phyloP scores from a whole-genome alignment of 2,797 vertebrate species.

The Yasuhikotakia modesta region DNA sequence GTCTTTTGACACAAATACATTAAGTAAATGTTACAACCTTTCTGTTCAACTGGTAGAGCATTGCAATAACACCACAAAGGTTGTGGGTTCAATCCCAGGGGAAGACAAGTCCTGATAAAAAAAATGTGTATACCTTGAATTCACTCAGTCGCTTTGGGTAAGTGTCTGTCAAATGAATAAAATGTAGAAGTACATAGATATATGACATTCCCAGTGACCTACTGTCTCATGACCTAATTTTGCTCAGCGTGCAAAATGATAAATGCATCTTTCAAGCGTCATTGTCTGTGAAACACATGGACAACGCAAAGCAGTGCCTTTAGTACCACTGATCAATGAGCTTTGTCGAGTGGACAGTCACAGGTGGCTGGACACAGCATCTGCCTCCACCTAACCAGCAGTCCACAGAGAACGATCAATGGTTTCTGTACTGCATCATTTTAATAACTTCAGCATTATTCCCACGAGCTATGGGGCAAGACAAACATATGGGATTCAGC shows the following conservation, averaged over 20 bases:
- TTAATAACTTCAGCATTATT: slow-evolving; percentile 85
- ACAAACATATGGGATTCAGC: slow-evolving; percentile 89
- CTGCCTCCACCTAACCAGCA: slow-evolving; percentile 76
- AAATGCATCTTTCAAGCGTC: not conserved
- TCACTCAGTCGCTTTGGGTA: no score
- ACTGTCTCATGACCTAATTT: not conserved
- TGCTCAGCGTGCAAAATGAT: slow-evolving; percentile 7
- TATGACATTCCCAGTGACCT: not conserved
- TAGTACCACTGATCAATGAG: slow-evolving; percentile 13
- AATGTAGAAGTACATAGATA: no score
- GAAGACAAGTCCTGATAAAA: no score
- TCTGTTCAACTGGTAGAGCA: no score
- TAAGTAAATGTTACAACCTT: no score
- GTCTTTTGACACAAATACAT: not conserved
- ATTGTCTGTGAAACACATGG: not conserved
- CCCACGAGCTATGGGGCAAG: slow-evolving; percentile 82
- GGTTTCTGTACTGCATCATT: slow-evolving; percentile 89
- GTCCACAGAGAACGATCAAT: slow-evolving; percentile 81
- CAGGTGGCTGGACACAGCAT: slow-evolving; percentile 78
- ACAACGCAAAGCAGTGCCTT: not conserved
- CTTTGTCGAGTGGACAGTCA: slow-evolving; percentile 70
- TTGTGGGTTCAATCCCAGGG: no score
- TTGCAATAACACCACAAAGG: no score
- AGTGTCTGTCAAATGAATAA: no score
- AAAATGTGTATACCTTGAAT: no score